Evolutionary conservation across 1,140 invertebrate species (phyloP).

Genomic region (Drosophila azteca): DNA sequence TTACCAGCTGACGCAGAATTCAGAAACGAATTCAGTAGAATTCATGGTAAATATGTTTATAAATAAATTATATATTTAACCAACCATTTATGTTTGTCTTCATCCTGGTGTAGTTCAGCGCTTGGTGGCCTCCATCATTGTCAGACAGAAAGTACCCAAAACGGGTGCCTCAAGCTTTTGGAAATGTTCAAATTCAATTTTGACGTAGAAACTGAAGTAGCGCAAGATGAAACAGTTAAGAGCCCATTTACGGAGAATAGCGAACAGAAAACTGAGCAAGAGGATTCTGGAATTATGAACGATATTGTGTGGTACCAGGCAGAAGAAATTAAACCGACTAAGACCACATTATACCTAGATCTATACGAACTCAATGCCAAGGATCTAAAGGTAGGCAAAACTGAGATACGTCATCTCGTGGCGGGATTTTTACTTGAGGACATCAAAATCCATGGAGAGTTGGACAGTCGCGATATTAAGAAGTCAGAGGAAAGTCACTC

Average conservation of each 20-base stretch:
- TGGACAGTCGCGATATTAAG: slow-evolving; percentile 83
- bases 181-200: slow-evolving; percentile 85
- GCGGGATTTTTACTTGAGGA: slow-evolving; percentile 72
- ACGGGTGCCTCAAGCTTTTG: background rate
- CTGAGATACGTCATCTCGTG: slow-evolving; percentile 54
- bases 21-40: too few relatives aligned
- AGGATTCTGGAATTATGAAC: slow-evolving; percentile 14
- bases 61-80: too few relatives aligned
- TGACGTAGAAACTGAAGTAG: slow-evolving; percentile 82
- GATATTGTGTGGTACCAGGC: slow-evolving; percentile 70
- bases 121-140: background rate
- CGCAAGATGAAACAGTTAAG: slow-evolving; percentile 19
- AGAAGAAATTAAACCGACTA: slow-evolving; percentile 40
- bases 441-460: slow-evolving; percentile 69
- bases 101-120: too few relatives aligned
- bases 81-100: too few relatives aligned
- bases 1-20: too few relatives aligned
- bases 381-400: slow-evolving; percentile 35
- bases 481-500: slow-evolving; percentile 88
- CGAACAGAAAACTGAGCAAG: background rate
- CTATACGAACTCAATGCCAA: slow-evolving; percentile 79
- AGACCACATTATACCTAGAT: slow-evolving; percentile 69
- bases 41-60: background rate
- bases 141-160: background rate
- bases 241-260: slow-evolving; percentile 37